Conservation (phyloP, 2,797 vertebrate genomes). For the Microcaecilia unicolor region DNA sequence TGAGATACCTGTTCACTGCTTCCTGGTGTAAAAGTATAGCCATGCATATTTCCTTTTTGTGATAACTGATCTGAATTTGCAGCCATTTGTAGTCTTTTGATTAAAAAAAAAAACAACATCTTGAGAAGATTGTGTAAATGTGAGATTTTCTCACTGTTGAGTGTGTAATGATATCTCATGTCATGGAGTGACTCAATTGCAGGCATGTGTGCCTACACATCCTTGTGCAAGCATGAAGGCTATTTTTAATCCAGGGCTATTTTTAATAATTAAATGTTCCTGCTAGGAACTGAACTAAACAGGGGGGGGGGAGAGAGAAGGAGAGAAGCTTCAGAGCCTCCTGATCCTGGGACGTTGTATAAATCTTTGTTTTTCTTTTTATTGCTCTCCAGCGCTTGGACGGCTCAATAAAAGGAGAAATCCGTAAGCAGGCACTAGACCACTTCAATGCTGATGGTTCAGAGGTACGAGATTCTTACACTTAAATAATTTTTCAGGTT, state of each 20-base stretch:
- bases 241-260: constrained; percentile 77
- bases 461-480: too few relatives aligned
- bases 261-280: constrained; percentile 40
- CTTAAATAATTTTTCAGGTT: too few relatives aligned
- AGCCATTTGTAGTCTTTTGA: not conserved
- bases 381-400: constrained; percentile 77
- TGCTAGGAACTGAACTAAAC: too few relatives aligned
- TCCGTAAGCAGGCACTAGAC: constrained; percentile 94
- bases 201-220: too few relatives aligned
- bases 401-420: constrained; percentile 95
- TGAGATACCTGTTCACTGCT: too few relatives aligned
- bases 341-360: constrained; percentile 6
- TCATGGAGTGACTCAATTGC: too few relatives aligned
- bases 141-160: constrained; percentile 26
- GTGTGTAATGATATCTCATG: constrained; percentile 37
- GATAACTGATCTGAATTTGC: too few relatives aligned
- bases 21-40: too few relatives aligned
- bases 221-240: constrained; percentile 35
- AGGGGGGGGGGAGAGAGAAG: too few relatives aligned
- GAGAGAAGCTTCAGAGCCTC: constrained; percentile 6
- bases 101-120: too few relatives aligned
- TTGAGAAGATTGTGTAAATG: not conserved
- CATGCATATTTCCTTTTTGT: too few relatives aligned
- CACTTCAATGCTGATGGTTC: constrained; percentile 98
- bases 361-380: constrained; percentile 9